A percentile compares a stretch with the other conserved stretches of the same genome.
Evolutionary conservation across 1,140 invertebrate genomes (phyloP).

Genomic region (Caenorhabditis elegans): DNA sequence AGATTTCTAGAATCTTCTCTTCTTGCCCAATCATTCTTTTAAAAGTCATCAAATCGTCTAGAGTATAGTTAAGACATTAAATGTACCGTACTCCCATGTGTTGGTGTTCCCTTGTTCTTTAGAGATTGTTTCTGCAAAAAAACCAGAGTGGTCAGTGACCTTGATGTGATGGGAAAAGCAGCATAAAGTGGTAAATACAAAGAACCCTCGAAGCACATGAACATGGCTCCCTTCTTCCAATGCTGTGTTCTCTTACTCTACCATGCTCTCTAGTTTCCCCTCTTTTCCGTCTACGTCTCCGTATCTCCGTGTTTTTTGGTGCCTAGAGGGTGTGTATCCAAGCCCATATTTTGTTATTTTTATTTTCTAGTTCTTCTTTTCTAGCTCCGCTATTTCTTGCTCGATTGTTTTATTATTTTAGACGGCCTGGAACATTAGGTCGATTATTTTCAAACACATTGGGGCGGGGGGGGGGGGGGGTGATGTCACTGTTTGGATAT

Average conservation of each 20-base stretch:
- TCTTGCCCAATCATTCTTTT: not conserved
- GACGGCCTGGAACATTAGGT: too few relatives aligned
- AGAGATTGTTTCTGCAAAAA: not conserved
- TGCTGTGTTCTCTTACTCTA: not conserved
- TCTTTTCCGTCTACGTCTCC: not conserved
- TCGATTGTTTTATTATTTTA: too few relatives aligned
- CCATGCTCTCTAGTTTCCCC: not conserved
- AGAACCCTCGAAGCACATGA: conserved; percentile 11
- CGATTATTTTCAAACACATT: not conserved
- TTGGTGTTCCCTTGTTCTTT: too few relatives aligned
- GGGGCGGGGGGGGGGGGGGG: too few relatives aligned
- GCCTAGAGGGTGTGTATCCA: too few relatives aligned
- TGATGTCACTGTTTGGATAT: too few relatives aligned
- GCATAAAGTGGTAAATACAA: not conserved
- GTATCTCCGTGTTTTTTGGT: not conserved
- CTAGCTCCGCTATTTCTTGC: too few relatives aligned
- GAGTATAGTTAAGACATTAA: not conserved
- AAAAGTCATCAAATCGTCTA: not conserved
- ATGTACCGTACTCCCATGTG: too few relatives aligned
- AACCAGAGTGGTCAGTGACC: not conserved
- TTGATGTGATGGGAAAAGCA: not conserved
- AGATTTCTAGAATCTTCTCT: too few relatives aligned
- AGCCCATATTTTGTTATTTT: not conserved
- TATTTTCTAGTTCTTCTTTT: not conserved
- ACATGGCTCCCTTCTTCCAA: not conserved